These are phyloP conservation scores for Styela plicata DNA, from an alignment of 23 tunicate species.

Conservation along the genomic window DNA sequence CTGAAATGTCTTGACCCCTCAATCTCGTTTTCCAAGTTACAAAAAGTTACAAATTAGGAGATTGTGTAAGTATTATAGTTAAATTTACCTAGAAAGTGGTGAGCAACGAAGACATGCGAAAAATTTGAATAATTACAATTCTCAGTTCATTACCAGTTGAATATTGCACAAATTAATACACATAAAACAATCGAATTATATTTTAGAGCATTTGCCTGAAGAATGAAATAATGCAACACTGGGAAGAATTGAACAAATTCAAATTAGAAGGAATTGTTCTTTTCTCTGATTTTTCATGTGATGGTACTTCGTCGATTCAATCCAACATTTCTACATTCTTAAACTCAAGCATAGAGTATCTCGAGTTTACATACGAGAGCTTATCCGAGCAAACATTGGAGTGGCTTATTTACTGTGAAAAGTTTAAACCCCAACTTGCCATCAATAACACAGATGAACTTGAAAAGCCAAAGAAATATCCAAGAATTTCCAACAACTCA, in stretches of 20 bases:
- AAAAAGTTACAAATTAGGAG: no score
- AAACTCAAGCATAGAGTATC: constrained; percentile 12
- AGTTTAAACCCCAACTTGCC: no score
- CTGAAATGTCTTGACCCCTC: no score
- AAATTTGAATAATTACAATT: no score
- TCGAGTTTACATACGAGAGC: constrained; percentile 38
- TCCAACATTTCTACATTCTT: background rate
- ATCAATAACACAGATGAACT: background rate
- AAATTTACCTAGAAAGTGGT: no score
- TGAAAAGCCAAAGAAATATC: background rate
- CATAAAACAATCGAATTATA: background rate
- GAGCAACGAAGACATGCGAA: no score
- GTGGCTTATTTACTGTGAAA: constrained; percentile 7
- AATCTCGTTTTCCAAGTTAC: no score
- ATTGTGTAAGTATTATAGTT: no score
- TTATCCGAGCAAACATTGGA: constrained; percentile 13
- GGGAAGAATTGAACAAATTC: constrained; percentile 28
- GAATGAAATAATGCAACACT: constrained; percentile 1
- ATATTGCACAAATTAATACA: no score
- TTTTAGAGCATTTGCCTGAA: background rate
- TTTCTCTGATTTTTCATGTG: constrained; percentile 4
- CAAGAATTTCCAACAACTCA: background rate
- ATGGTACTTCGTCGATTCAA: no score
- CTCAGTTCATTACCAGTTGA: no score
- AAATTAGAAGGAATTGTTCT: constrained; percentile 29